These are phyloP conservation scores for Helostoma temminkii DNA, from an alignment of 2,797 vertebrate genomes.

Conservation along the genomic window DNA sequence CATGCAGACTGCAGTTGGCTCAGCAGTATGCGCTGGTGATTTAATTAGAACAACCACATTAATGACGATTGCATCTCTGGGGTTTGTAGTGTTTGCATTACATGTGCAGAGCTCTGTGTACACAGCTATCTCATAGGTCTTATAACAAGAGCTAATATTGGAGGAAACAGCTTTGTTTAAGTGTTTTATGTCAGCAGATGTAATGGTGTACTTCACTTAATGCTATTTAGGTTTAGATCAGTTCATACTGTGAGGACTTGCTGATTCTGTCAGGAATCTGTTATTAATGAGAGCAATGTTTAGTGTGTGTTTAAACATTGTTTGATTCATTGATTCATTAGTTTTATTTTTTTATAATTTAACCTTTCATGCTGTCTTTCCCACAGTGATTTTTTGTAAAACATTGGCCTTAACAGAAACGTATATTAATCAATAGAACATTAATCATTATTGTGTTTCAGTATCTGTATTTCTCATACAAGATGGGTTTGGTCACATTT, in stretches of 20 bases:
- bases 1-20: slow-evolving; percentile 62
- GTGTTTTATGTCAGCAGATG: slow-evolving; percentile 57
- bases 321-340: background rate
- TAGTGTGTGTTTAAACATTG: slow-evolving; percentile 1
- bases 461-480: background rate
- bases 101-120: slow-evolving; percentile 59
- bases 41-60: slow-evolving; percentile 75
- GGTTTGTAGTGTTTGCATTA: slow-evolving; percentile 70
- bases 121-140: slow-evolving; percentile 61
- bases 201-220: slow-evolving; percentile 49
- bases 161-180: slow-evolving; percentile 53
- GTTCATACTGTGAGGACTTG: slow-evolving; percentile 9
- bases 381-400: background rate
- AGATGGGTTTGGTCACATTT: slow-evolving; percentile 8
- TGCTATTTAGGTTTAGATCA: slow-evolving; percentile 29
- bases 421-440: no score
- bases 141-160: slow-evolving; percentile 48
- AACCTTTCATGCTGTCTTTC: background rate
- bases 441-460: slow-evolving; percentile 4
- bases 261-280: background rate
- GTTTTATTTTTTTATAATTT: background rate
- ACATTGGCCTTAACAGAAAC: no score
- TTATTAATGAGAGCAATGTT: slow-evolving; percentile 30
- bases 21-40: slow-evolving; percentile 70
- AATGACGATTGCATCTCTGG: slow-evolving; percentile 70